phyloP scores from a whole-genome alignment of 2,113 vertebrate species.

The Callopanchax toddi region DNA sequence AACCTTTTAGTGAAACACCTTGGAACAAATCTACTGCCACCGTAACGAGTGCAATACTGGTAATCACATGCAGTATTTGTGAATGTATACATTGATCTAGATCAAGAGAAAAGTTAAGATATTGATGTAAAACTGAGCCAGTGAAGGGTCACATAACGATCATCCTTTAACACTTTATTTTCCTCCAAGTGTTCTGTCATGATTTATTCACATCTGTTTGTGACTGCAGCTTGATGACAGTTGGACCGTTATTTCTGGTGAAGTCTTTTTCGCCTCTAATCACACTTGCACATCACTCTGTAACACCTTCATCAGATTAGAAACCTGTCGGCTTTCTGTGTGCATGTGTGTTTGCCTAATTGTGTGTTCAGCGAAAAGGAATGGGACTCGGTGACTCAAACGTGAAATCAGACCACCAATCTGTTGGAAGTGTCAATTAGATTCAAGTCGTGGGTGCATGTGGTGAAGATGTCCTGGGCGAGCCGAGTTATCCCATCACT shows the following conservation, averaged over 20 bases:
- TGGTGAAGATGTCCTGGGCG: constrained; percentile 10
- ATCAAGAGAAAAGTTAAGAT: constrained; percentile 2
- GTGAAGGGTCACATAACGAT: background rate
- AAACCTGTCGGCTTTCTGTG: constrained; percentile 36
- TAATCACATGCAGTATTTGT: background rate
- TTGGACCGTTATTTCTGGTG: constrained; percentile 44
- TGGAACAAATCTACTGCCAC: too few relatives aligned
- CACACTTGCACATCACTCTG: constrained; percentile 36
- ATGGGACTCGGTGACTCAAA: constrained; percentile 31
- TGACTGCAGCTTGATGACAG: constrained; percentile 29
- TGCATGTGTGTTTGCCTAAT: background rate
- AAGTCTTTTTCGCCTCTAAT: constrained; percentile 56
- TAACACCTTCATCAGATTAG: constrained; percentile 46
- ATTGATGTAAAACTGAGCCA: background rate
- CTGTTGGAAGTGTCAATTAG: constrained; percentile 52
- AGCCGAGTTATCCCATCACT: constrained; percentile 30
- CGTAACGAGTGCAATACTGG: too few relatives aligned
- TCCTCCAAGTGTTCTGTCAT: constrained; percentile 8
- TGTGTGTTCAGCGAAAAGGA: constrained; percentile 1
- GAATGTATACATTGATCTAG: too few relatives aligned
- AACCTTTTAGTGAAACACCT: too few relatives aligned
- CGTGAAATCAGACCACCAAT: constrained; percentile 37
- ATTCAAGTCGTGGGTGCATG: constrained; percentile 35
- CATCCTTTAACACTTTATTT: background rate
- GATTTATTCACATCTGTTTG: constrained; percentile 43